Conservation (phyloP, 2,888 invertebrate species). For the Trichopria drosophilae region DNA sequence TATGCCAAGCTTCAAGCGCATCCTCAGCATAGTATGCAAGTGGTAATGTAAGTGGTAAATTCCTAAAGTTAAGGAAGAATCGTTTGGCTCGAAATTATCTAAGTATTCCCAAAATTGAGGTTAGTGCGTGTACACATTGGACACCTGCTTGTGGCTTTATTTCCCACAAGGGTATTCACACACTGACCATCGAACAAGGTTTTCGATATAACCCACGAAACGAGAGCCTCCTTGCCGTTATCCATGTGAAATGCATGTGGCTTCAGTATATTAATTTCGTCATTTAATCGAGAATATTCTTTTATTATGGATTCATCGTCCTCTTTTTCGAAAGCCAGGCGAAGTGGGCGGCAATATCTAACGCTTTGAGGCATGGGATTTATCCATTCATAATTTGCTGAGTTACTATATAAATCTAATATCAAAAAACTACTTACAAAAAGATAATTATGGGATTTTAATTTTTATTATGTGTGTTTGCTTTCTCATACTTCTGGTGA, state of each 20-base stretch:
- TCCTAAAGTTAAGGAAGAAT: not conserved
- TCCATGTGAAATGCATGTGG: not conserved
- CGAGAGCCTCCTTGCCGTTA: not conserved
- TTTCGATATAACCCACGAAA: not conserved
- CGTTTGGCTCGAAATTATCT: constrained; percentile 6
- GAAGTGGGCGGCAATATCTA: not conserved
- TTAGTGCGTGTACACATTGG: not conserved
- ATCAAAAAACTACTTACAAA: constrained; percentile 2
- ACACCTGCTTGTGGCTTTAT: not conserved
- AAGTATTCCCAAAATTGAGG: constrained; percentile 1
- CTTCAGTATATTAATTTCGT: constrained; percentile 3
- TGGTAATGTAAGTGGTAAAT: constrained; percentile 1
- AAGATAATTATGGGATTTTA: not conserved
- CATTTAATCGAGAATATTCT: not conserved
- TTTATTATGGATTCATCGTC: not conserved
- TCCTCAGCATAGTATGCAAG: too few relatives aligned
- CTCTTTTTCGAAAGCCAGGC: not conserved
- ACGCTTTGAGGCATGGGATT: not conserved
- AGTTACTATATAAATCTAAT: not conserved
- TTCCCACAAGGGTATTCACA: not conserved
- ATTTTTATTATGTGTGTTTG: not conserved
- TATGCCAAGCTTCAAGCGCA: too few relatives aligned
- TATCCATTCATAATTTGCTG: not conserved
- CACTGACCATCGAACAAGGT: not conserved
- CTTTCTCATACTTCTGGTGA: constrained; percentile 2